Evolutionary conservation across 1,140 invertebrate genomes (phyloP), one percentile per base, ranked within the genome.

Genomic region (Liolophura sinensis): DNA sequence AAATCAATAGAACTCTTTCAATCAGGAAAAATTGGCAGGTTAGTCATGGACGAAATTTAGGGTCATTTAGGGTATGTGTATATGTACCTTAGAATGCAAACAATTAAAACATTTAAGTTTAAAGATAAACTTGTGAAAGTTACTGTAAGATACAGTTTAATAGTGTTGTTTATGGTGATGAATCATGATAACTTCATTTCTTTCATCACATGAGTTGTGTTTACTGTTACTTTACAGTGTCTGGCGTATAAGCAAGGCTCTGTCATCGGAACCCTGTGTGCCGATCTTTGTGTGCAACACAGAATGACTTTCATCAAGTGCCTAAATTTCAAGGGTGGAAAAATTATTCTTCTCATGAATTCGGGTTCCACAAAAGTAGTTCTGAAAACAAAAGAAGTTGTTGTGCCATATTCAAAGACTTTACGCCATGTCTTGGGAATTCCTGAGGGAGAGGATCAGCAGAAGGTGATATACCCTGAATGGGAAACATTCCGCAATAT

Each of bases 251-350:
- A 48, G 22, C 49, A 70, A 27, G 62, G 71, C 16, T 25, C 56
- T 51, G 64, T 78, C 18, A 74, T 67, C 58, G 80, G 80, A 27
- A 75, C 71, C 24, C 58, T 82, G 16, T 82, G 80, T 63, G 58
- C 54, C 40, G 65, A 68, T 16, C 59, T 82, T 51, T 82, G 80
- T 67, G 50, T 66, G 16, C 60, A 24, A 0, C 46, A 66, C 20
- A 62, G 51, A 0, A 64, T 80, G 6, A 55, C 69, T 24, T 77
- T 68, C 64, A 57, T 67, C 12, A 65, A 60, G 46, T 82, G 80
- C 68, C 66, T 69, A 11, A 78, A 80, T 56, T 78, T 76, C 49
- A 64, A 69, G 27, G 62, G 48, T 7, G 78, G 77, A 3, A 83
- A 83, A 67, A 73, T 67, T 50, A 78, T 82, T 22, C 24, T 81